Evolutionary conservation across 2,888 invertebrate genomes (phyloP).

Genomic region (Drosophila engyochracea): DNA sequence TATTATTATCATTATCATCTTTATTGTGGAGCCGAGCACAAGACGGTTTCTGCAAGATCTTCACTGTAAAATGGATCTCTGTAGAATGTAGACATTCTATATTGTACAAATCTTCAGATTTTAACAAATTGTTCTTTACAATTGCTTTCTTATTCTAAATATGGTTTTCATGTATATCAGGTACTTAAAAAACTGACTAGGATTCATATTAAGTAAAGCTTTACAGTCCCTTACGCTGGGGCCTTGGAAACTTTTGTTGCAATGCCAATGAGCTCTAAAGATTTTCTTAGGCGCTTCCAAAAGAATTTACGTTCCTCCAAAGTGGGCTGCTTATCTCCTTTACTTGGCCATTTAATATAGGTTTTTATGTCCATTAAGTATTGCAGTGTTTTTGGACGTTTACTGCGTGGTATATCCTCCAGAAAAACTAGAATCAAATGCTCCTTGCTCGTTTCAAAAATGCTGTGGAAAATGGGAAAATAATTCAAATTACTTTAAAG

Average conservation of each 20-base stretch:
- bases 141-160: neutral
- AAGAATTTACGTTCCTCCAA: conserved; percentile 83
- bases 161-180: conserved; percentile 55
- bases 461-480: conserved; percentile 77
- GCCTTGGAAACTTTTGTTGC: conserved; percentile 45
- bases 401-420: conserved; percentile 88
- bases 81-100: neutral
- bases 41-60: neutral
- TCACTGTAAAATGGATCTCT: neutral
- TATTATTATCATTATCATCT: neutral
- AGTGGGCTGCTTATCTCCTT: conserved; percentile 53
- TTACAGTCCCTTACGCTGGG: conserved; percentile 15
- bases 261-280: conserved; percentile 75
- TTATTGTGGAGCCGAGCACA: neutral
- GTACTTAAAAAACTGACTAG: conserved; percentile 70
- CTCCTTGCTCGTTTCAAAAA: conserved; percentile 88
- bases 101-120: neutral
- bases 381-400: conserved; percentile 88
- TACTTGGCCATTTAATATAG: conserved; percentile 89
- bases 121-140: neutral
- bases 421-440: conserved; percentile 88
- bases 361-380: conserved; percentile 90
- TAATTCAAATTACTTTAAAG: neutral
- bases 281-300: conserved; percentile 83
- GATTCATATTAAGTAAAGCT: conserved; percentile 3